phyloP scores from a whole-genome alignment of 2,113 vertebrate genomes.

The Elephas maximus region DNA sequence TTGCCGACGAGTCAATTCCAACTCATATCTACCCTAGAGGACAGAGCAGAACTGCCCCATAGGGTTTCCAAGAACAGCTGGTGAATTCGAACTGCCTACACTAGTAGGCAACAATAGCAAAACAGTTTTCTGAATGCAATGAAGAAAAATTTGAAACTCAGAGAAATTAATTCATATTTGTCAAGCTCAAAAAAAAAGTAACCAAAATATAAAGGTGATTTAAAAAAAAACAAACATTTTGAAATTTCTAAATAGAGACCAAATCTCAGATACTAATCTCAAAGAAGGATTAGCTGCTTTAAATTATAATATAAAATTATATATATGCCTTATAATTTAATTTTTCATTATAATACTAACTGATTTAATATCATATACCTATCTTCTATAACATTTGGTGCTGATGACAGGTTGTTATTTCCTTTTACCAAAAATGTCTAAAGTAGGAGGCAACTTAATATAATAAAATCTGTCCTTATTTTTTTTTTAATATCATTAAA shows the following conservation, averaged over 20 bases:
- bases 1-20: too few relatives aligned
- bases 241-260: slow-evolving; percentile 26
- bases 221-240: neutral
- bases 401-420: neutral
- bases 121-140: neutral
- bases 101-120: neutral
- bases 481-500: neutral
- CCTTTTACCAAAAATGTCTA: neutral
- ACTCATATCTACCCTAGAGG: too few relatives aligned
- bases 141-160: neutral
- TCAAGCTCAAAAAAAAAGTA: slow-evolving; percentile 13
- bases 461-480: neutral
- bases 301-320: slow-evolving; percentile 7
- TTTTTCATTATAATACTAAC: slow-evolving; percentile 22
- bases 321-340: neutral
- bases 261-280: neutral
- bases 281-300: neutral
- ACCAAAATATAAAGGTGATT: neutral
- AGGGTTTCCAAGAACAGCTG: too few relatives aligned
- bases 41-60: too few relatives aligned
- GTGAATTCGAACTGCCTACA: neutral
- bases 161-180: neutral
- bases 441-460: neutral
- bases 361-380: neutral
- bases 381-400: neutral